These are phyloP conservation scores for Eilema depressum DNA, from an alignment of 2,888 invertebrate genomes.

Conservation along the genomic window DNA sequence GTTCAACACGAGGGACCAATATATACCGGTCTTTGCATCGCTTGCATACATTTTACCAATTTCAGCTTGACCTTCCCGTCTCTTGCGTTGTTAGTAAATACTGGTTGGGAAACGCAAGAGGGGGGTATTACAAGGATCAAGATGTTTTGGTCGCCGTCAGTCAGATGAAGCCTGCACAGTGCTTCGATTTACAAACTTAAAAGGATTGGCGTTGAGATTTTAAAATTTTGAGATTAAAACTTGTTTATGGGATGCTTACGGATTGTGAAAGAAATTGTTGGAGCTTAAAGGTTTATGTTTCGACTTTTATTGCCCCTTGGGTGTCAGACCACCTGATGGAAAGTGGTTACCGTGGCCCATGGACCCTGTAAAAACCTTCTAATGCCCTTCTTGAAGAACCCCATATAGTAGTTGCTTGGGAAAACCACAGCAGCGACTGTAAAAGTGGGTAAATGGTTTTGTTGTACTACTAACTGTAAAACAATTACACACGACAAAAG, in stretches of 20 bases:
- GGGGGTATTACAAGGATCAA: conserved; percentile 45
- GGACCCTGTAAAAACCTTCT: too few relatives aligned
- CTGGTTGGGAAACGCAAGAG: conserved; percentile 51
- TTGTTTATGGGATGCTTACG: conserved; percentile 38
- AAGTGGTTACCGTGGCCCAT: too few relatives aligned
- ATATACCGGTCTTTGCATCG: conserved; percentile 55
- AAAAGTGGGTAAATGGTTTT: too few relatives aligned
- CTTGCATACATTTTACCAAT: conserved; percentile 67
- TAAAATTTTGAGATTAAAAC: conserved; percentile 56
- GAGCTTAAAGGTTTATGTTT: not conserved
- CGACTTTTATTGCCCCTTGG: too few relatives aligned
- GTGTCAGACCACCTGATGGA: too few relatives aligned
- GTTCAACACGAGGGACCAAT: conserved; percentile 52
- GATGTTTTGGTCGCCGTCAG: conserved; percentile 59
- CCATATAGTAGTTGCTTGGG: too few relatives aligned
- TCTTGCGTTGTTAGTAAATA: conserved; percentile 44
- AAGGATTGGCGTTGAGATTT: conserved; percentile 72
- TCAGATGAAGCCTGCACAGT: conserved; percentile 72
- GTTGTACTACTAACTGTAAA: too few relatives aligned
- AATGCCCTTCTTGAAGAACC: too few relatives aligned
- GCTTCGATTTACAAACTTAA: conserved; percentile 73
- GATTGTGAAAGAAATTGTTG: conserved; percentile 19
- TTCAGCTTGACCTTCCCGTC: conserved; percentile 52
- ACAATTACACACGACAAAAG: too few relatives aligned
- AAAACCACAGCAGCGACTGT: too few relatives aligned